phyloP scores from a whole-genome alignment of 2,797 vertebrate genomes.

The Chelidonichthys spinosus region DNA sequence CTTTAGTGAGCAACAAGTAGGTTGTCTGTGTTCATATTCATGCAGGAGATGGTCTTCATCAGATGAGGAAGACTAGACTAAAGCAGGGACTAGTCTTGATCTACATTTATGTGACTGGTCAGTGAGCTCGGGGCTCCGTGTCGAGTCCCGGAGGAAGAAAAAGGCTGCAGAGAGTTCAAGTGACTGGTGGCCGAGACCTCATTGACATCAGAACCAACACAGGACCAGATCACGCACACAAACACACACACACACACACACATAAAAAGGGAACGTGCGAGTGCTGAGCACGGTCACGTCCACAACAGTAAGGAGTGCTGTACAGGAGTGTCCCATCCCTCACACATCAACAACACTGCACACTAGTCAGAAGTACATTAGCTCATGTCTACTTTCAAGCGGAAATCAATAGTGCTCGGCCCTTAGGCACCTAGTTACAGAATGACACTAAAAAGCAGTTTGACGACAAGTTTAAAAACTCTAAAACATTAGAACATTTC shows the following conservation, averaged over 20 bases:
- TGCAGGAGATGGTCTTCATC: not conserved
- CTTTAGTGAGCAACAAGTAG: not conserved
- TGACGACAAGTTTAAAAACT: slow-evolving; percentile 79
- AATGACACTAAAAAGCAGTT: slow-evolving; percentile 79
- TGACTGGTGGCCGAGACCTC: slow-evolving; percentile 43
- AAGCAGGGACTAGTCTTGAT: not conserved
- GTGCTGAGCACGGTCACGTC: slow-evolving; percentile 14
- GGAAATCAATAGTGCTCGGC: slow-evolving; percentile 79
- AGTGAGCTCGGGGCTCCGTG: slow-evolving; percentile 27
- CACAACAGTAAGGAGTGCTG: slow-evolving; percentile 43
- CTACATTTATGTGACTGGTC: slow-evolving; percentile 14
- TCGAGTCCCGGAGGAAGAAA: slow-evolving; percentile 33
- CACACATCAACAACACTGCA: slow-evolving; percentile 74
- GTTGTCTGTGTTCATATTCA: not conserved
- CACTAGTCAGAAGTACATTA: slow-evolving; percentile 73
- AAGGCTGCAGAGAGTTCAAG: slow-evolving; percentile 16
- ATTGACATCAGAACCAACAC: slow-evolving; percentile 45
- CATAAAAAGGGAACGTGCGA: not conserved
- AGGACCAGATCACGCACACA: slow-evolving; percentile 61
- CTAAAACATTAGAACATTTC: slow-evolving; percentile 76
- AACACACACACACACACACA: not conserved
- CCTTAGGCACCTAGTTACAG: slow-evolving; percentile 77
- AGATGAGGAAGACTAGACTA: not conserved
- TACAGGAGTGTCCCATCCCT: slow-evolving; percentile 67
- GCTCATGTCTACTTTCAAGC: slow-evolving; percentile 79